Base-by-base conservation (phyloP, 2,888 invertebrate genomes). In the Tinea trinotella region DNA sequence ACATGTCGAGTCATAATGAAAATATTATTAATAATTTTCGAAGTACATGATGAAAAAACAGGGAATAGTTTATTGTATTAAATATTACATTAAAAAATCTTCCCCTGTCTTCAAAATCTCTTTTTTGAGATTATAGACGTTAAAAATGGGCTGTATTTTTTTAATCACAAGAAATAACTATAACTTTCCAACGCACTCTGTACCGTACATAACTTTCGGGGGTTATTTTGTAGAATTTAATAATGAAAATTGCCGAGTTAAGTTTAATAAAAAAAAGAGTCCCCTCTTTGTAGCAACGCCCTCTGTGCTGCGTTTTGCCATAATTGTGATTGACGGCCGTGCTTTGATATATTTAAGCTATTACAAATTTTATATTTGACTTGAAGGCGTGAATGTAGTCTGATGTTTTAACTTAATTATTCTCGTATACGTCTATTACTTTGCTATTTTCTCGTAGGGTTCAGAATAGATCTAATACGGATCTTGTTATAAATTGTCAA, bases 281-380 rank as follows among this genome's bases (percentile, higher is more conserved):
- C 36, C 53, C 53, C 53, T 40, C 19, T n/a, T 40, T 40, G 19
- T 40, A 36, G 53, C 53, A 40, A 53, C 53, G 40, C 53, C 53
- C 53, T 40, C 35, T 36, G 6, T 35, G 53, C 15, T 36, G 2
- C 36, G 17, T 53, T 53, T 50, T 50, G 13, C 22, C 13, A 40
- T 53, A 53, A 53, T 53, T 53, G 53, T 53, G 53, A 53, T 53
- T 36, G 53, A 53, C 53, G 53, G 53, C 34, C 34, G 53, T 50
- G 19, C 50, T 50, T 50, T 50, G 22, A 24, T 18, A n/a, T n/a
- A 18, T 48, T 48, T 48, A 17, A 48, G 20, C 19, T 18, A 20
- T 48, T n/a, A 15, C 50, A 24, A 13, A 10, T 46, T 46, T 40
- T 40, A 40, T 13, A n/a, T 46, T 46, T 46, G 7, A 46, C 19